Percentiles rank a stretch among this genome's conserved stretches.
These are phyloP conservation scores for Falco concolor DNA, from an alignment of 2,797 vertebrate species.

Conservation along the genomic window DNA sequence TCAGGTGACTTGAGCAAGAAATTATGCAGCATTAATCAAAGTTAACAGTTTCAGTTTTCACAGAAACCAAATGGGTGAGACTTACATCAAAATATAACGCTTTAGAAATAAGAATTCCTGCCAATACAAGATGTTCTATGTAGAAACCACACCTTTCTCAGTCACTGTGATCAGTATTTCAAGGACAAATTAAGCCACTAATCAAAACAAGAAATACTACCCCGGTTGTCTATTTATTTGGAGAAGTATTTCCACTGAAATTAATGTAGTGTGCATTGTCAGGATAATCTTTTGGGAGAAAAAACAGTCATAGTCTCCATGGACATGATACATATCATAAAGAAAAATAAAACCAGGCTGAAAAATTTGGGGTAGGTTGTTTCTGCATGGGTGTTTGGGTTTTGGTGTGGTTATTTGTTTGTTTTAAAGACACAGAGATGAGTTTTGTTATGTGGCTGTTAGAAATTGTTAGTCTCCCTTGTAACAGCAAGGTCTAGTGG, in stretches of 20 bases:
- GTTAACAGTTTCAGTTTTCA: conserved; percentile 33
- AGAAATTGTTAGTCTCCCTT: not conserved
- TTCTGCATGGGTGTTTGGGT: not conserved
- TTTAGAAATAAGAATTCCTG: not conserved
- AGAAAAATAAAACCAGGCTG: not conserved
- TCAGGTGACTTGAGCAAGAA: conserved; percentile 9
- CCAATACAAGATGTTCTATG: too few relatives aligned
- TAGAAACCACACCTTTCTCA: not conserved
- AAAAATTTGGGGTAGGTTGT: not conserved
- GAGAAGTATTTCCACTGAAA: not conserved
- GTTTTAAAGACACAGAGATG: not conserved
- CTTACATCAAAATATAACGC: not conserved
- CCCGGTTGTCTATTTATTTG: not conserved
- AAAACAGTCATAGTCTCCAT: not conserved
- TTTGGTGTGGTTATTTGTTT: not conserved
- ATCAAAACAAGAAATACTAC: not conserved
- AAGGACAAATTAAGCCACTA: not conserved
- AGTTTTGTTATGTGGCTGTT: not conserved
- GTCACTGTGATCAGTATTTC: not conserved
- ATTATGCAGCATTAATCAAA: conserved; percentile 51
- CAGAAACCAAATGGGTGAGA: not conserved
- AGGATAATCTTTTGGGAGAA: not conserved
- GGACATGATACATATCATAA: not conserved
- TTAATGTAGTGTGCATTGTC: not conserved
- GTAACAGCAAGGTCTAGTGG: not conserved